Evolutionary conservation across 2,797 vertebrate genomes (phyloP), one percentile per base, ranked within the genome.

Genomic region (Loris lydekkerianus): DNA sequence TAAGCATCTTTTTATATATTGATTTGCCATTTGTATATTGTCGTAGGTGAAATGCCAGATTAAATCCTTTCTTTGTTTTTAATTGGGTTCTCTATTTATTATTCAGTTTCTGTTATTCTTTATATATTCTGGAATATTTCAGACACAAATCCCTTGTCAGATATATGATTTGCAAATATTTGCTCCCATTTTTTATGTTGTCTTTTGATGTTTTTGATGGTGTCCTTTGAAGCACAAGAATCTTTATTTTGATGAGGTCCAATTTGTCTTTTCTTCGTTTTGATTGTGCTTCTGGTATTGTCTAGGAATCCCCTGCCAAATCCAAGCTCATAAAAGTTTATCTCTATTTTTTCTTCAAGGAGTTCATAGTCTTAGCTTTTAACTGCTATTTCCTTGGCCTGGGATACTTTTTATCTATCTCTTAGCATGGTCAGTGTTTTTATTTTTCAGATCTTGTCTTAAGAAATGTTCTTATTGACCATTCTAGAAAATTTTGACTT

Each of bases 161-260:
- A 29, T 58, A 80, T 37, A 49, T 61, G 23, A 86, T 84, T 85
- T 91, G 5, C 10, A 89, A 89, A 81, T 53, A 93, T 70, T 84
- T 91, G 8, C 8, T 81, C 25, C 34, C 15, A 70, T 37, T 81
- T 3, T 46, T 5, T 31, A 23, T 65, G 29, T 37, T 83, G 25
- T 31, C 21, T 49, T 60, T 81, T 53, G 43, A 49, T 23, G 56
- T 56, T 67, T 11, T 84, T 85, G n/a, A 69, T 63, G 27, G 1
- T 53, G 4, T 34, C 10, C 29, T 86, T 92, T 53, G 23, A 78
- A 73, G 17, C 34, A 18, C 0, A 15, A 58, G 76, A 43, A 0
- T n/a, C 49, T 65, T 92, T 82, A 83, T 67, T 82, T 78, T 78
- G 14, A 78, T 56, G 7, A 67, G 6, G 11, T 31, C n/a, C 17